A percentile compares a stretch with the other conserved stretches of the same genome.
Evolutionary conservation across 2,888 invertebrate genomes (phyloP).

Genomic region (Phoenoteleia sp.): DNA sequence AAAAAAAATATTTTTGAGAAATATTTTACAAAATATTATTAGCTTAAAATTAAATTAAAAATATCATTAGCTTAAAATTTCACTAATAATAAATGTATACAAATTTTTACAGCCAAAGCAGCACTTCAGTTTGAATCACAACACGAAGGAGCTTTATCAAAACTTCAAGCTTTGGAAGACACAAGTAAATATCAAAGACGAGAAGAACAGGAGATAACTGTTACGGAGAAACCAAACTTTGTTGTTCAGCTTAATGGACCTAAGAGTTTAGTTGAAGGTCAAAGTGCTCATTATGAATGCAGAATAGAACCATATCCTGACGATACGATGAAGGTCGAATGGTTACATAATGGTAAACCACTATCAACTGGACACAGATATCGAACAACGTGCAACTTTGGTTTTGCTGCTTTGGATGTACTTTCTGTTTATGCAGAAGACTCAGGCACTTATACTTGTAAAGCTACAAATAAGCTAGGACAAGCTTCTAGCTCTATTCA

Average conservation of each 20-base stretch:
- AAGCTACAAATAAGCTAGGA: conserved; percentile 95
- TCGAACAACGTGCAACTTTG: conserved; percentile 98
- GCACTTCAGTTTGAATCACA: conserved; percentile 95
- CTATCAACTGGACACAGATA: conserved; percentile 96
- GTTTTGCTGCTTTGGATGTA: conserved; percentile 98
- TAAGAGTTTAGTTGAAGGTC: conserved; percentile 94
- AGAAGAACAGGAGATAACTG: conserved; percentile 93
- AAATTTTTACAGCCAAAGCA: conserved; percentile 90
- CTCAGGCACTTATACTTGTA: conserved; percentile 96
- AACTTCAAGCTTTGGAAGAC: conserved; percentile 95
- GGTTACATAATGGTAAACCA: conserved; percentile 97
- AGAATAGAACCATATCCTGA: conserved; percentile 97
- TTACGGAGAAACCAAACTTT: conserved; percentile 95
- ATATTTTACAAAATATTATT: not conserved
- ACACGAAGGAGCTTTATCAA: conserved; percentile 95
- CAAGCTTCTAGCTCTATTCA: conserved; percentile 94
- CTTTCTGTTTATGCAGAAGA: conserved; percentile 98
- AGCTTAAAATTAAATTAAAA: no score
- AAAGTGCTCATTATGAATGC: conserved; percentile 97
- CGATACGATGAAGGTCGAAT: conserved; percentile 95
- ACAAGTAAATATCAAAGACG: conserved; percentile 92
- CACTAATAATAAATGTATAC: no score
- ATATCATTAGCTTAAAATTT: no score
- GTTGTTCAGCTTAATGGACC: conserved; percentile 95
- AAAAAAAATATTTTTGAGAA: not conserved